Conservation (phyloP, 2,113 vertebrate species). For the Cyanoderma ruficeps region DNA sequence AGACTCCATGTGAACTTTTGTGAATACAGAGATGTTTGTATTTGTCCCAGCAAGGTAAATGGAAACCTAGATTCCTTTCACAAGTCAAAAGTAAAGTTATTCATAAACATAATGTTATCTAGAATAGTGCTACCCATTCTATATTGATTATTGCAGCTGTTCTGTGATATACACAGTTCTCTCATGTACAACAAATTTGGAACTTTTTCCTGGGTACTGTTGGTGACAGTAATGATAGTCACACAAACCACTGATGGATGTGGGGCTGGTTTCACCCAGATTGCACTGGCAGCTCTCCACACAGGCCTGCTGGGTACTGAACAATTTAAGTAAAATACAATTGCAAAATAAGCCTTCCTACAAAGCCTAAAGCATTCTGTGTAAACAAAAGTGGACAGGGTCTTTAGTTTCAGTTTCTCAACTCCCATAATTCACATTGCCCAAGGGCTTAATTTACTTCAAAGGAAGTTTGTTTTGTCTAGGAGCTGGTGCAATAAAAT, state of each 20-base stretch:
- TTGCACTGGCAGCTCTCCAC: conserved; percentile 3
- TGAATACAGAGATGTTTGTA: neutral
- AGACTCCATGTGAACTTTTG: neutral
- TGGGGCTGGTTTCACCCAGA: neutral
- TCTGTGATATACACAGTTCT: neutral
- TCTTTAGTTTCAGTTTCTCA: conserved; percentile 50
- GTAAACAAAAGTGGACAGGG: conserved; percentile 44
- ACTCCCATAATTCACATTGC: conserved; percentile 25
- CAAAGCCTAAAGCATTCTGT: conserved; percentile 39
- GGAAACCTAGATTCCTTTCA: neutral
- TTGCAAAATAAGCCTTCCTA: conserved; percentile 33
- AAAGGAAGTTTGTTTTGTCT: conserved; percentile 59
- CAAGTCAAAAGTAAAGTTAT: neutral
- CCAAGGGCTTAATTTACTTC: conserved; percentile 56
- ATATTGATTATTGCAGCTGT: neutral
- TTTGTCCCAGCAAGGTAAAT: neutral
- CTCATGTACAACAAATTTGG: neutral
- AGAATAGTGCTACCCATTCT: neutral
- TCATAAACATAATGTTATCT: neutral
- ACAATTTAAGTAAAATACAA: conserved; percentile 28
- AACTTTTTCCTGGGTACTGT: neutral
- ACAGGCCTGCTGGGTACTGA: conserved; percentile 20
- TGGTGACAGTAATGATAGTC: neutral
- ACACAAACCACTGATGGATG: neutral
- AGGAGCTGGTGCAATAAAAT: conserved; percentile 51